A percentile compares a stretch with the other conserved stretches of the same genome.
Conservation (phyloP, 2,888 invertebrate genomes). For the Oegoconia quadripuncta region DNA sequence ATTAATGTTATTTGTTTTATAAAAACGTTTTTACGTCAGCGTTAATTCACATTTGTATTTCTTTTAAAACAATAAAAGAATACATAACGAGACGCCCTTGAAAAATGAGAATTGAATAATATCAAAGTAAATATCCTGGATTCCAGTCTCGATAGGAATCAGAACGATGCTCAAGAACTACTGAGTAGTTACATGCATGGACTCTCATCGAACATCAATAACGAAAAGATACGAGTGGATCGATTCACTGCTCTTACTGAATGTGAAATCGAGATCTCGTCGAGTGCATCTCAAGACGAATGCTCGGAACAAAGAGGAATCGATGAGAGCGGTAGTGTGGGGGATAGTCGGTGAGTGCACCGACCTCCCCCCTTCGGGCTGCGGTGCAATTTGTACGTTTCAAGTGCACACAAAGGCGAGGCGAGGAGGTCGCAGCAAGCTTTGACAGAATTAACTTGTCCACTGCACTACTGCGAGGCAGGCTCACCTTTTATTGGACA, state of each 20-base stretch:
- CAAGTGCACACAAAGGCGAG: conserved; percentile 77
- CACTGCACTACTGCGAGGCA: conserved; percentile 54
- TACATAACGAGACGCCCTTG: not conserved
- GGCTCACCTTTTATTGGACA: conserved; percentile 67
- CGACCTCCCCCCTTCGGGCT: conserved; percentile 63
- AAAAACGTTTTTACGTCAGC: too few species aligned
- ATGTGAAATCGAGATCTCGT: conserved; percentile 69
- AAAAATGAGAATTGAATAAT: not conserved
- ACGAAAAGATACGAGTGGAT: conserved; percentile 36
- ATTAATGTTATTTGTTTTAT: too few species aligned
- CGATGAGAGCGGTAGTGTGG: conserved; percentile 64
- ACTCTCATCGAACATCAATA: conserved; percentile 26
- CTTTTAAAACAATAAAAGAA: not conserved
- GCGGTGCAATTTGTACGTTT: conserved; percentile 79
- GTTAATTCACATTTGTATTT: too few species aligned
- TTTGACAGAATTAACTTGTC: conserved; percentile 79
- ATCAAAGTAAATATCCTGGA: conserved; percentile 17
- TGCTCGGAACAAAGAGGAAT: conserved; percentile 74
- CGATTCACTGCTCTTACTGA: conserved; percentile 44
- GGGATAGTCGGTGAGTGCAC: conserved; percentile 61
- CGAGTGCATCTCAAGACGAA: conserved; percentile 73
- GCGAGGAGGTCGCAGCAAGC: conserved; percentile 72
- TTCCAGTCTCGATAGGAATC: conserved; percentile 25
- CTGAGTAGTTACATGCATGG: conserved; percentile 29
- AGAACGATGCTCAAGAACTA: conserved; percentile 27